These are phyloP conservation scores for Tridacna gigas DNA, from an alignment of 2,888 invertebrate species.

Conservation along the genomic window DNA sequence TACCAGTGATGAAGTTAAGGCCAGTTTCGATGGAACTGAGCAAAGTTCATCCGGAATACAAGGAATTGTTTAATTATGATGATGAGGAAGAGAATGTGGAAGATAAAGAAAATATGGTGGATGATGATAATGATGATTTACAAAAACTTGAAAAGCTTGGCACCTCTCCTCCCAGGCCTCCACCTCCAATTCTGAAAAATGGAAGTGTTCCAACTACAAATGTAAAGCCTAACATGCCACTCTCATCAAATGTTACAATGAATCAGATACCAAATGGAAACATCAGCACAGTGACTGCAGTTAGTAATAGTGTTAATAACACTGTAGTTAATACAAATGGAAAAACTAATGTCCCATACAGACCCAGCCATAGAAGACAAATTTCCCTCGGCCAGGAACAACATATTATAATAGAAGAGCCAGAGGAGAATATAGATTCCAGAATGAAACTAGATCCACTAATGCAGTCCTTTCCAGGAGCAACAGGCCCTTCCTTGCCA, in stretches of 20 bases:
- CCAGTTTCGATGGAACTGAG: slow-evolving; percentile 78
- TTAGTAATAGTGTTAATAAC: not conserved
- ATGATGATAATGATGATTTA: slow-evolving; percentile 42
- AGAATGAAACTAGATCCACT: slow-evolving; percentile 70
- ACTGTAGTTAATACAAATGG: slow-evolving; percentile 22
- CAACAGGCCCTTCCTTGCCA: slow-evolving; percentile 74
- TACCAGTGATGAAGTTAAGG: slow-evolving; percentile 65
- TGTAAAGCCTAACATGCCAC: slow-evolving; percentile 8
- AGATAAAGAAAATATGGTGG: slow-evolving; percentile 39
- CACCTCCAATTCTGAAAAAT: slow-evolving; percentile 51
- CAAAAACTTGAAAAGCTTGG: slow-evolving; percentile 28
- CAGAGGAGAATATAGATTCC: slow-evolving; percentile 69
- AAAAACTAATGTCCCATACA: slow-evolving; percentile 44
- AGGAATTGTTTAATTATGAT: slow-evolving; percentile 68
- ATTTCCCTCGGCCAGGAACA: slow-evolving; percentile 68
- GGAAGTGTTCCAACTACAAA: slow-evolving; percentile 34
- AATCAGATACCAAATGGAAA: slow-evolving; percentile 54
- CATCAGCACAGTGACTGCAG: slow-evolving; percentile 12
- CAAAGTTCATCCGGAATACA: slow-evolving; percentile 73
- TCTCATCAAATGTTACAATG: not conserved
- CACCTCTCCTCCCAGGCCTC: slow-evolving; percentile 50
- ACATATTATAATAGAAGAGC: slow-evolving; percentile 76
- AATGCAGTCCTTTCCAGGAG: slow-evolving; percentile 67
- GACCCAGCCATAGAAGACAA: slow-evolving; percentile 72
- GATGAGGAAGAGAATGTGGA: slow-evolving; percentile 35